phyloP scores from a whole-genome alignment of 2,113 vertebrate genomes.

The Nesospiza acunhae region DNA sequence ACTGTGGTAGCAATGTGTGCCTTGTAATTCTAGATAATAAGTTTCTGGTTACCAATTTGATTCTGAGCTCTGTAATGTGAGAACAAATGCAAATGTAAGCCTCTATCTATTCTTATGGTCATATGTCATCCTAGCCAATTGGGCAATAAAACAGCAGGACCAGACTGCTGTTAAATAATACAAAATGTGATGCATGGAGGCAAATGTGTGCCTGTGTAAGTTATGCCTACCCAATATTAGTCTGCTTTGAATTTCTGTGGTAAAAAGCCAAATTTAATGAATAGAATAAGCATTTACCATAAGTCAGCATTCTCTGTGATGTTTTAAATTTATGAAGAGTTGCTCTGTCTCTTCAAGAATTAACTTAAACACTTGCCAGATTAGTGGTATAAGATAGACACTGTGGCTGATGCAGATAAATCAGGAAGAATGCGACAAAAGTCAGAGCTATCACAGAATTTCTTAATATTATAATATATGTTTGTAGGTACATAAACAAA shows the following conservation, averaged over 20 bases:
- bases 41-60: conserved; percentile 56
- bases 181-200: conserved; percentile 16
- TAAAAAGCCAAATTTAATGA: background rate
- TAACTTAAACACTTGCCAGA: background rate
- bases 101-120: conserved; percentile 23
- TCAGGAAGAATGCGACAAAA: background rate
- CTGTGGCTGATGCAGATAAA: background rate
- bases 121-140: conserved; percentile 45
- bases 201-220: conserved; percentile 6
- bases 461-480: background rate
- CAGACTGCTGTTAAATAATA: conserved; percentile 57
- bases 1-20: background rate
- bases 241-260: conserved; percentile 5
- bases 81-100: conserved; percentile 41
- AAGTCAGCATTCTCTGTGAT: background rate
- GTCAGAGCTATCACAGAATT: background rate
- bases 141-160: conserved; percentile 61
- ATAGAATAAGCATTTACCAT: background rate
- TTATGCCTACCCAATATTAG: background rate
- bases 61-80: conserved; percentile 9
- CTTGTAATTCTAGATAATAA: conserved; percentile 62
- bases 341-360: conserved; percentile 5
- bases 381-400: background rate
- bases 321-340: background rate
- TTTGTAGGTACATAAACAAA: background rate